These are phyloP conservation scores for Hydrotaea diabolus DNA, from an alignment of 2,888 invertebrate genomes.

Conservation along the genomic window DNA sequence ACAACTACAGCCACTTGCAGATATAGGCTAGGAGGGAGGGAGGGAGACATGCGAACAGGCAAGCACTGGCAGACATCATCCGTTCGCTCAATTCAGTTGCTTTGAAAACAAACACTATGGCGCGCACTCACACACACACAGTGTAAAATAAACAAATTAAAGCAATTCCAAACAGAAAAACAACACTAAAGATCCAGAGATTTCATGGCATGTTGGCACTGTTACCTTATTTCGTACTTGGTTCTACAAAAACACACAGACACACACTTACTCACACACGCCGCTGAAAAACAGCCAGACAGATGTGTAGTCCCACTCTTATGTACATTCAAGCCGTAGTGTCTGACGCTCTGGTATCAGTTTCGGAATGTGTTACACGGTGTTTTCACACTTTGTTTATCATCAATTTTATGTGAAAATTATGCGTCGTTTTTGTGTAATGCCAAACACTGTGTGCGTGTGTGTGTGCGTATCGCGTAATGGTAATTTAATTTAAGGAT, in stretches of 20 bases:
- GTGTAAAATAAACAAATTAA: constrained; percentile 58
- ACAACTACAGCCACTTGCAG: not conserved
- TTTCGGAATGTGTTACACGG: constrained; percentile 17
- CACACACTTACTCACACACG: too few species aligned
- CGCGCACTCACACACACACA: not conserved
- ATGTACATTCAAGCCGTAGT: not conserved
- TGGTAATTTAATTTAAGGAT: constrained; percentile 28
- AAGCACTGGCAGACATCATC: not conserved
- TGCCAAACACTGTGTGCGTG: not conserved
- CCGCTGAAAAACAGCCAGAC: not conserved
- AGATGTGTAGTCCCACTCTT: not conserved
- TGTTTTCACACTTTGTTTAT: constrained; percentile 43
- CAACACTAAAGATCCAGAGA: constrained; percentile 30
- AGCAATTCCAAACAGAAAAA: constrained; percentile 37
- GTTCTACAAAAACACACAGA: not conserved
- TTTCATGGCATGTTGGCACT: constrained; percentile 24
- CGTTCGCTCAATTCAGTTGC: not conserved
- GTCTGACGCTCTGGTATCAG: not conserved
- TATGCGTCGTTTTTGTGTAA: constrained; percentile 27
- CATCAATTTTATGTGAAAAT: constrained; percentile 43
- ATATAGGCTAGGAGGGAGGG: not conserved
- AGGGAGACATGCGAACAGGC: not conserved
- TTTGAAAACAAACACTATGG: constrained; percentile 46
- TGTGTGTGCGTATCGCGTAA: not conserved
- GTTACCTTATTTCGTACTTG: constrained; percentile 8